phyloP scores from a whole-genome alignment of 2,113 vertebrate species.

The Microcebus ravelobensis region DNA sequence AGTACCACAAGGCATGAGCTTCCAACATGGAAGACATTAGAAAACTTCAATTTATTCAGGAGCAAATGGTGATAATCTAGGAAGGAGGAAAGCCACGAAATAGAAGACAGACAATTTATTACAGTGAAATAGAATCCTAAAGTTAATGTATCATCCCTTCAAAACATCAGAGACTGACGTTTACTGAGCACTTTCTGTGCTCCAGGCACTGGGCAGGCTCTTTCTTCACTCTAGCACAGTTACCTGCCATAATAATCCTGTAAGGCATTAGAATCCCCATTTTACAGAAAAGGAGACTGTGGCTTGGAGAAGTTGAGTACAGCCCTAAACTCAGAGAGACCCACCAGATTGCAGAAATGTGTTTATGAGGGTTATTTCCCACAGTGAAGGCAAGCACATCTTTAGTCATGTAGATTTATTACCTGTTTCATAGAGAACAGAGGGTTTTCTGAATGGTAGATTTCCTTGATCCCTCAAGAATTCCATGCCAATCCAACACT shows the following conservation, averaged over 20 bases:
- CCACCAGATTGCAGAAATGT: background rate
- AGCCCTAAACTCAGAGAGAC: background rate
- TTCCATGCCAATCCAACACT: background rate
- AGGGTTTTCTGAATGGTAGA: conserved; percentile 16
- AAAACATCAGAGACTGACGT: background rate
- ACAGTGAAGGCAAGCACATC: background rate
- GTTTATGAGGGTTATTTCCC: background rate
- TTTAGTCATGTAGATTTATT: conserved; percentile 53
- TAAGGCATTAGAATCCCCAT: background rate
- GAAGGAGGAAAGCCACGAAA: background rate
- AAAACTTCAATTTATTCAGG: background rate
- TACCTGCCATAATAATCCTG: background rate
- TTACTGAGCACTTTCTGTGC: background rate
- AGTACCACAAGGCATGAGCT: background rate
- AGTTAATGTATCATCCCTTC: background rate
- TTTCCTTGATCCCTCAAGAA: conserved; percentile 53
- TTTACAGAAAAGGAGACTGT: background rate
- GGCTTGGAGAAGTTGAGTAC: background rate
- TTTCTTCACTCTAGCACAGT: background rate
- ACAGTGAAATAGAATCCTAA: background rate
- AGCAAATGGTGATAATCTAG: background rate
- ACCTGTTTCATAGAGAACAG: background rate
- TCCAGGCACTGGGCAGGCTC: background rate
- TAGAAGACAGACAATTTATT: background rate
- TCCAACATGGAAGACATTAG: background rate